Evolutionary conservation across 2,888 invertebrate genomes (phyloP), one percentile per base, ranked within the genome.

Genomic region (Sinotaia quadrata): DNA sequence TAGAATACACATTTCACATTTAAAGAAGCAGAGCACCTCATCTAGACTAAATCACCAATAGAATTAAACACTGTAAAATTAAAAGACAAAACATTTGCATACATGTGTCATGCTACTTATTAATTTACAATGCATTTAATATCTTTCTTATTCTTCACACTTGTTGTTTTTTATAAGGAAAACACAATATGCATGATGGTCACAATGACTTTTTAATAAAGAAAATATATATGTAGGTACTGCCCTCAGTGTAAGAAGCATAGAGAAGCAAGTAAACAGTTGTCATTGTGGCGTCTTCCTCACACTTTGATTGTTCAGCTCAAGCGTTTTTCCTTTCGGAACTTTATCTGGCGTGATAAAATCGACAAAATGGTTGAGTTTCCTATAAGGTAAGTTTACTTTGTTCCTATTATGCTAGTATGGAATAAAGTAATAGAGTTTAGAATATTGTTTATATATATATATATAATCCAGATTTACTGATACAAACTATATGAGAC

Each of bases 221-320:
- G n/a, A n/a, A n/a, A n/a, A n/a, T n/a, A n/a, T n/a, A n/a, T n/a
- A n/a, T n/a, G n/a, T 56, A 85, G 86, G 87, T 91, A 90, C 73
- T 91, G 91, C 80, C 91, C 91, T 0, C 75, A 78, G 5, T 91
- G 91, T 81, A 91, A 91, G 80, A 87, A 89, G 68, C 91, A 91
- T 76, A 88, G 90, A 63, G 87, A 90, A 74, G 91, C 91, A 7
- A 90, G 90, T n/a, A 91, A 91, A 81, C 91, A 91, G 81, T 87
- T 92, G 81, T 91, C 91, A 73, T 79, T 91, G 29, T 91, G 91
- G 91, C 87, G 87, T 24, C 84, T 91, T 49, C 91, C 91, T 0
- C 88, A 89, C 74, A 89, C 90, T n/a, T 85, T 91, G 18, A 89
- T 92, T 66, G 89, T 91, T 56, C 91, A 91, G 75, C 85, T 92